Base-by-base conservation (phyloP, 1,140 invertebrate genomes). In the Zaprionus kolodkinae region DNA sequence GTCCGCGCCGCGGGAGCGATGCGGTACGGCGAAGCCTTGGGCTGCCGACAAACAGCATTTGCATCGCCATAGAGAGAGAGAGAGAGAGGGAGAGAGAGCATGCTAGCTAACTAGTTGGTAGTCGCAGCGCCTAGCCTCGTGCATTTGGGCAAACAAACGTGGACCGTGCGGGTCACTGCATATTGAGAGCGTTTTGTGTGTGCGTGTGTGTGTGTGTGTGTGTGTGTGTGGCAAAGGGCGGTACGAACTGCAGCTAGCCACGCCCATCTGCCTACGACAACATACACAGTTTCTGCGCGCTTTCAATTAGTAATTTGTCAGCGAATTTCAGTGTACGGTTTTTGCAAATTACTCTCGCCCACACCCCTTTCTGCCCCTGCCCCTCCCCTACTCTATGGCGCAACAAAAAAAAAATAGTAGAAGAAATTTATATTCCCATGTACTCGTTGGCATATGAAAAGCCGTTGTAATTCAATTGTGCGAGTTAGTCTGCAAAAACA, bases 301-400 rank as follows among this genome's bases (percentile, higher is more conserved):
- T 86, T 86, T 86, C 83, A 86, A 87, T 86, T 86, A 86, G 83
- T 78, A 87, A 86, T 86, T 86, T 86, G 83, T 86, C 83, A 87
- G 79, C 83, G 74, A 56, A 75, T 79, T 76, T 61, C 68, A 67
- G 76, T 36, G 64, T 50, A 64, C 52, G 50, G 81, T 63, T 71
- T 70, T 75, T 84, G 81, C 60, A 83, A 83, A 83, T 83, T 83
- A 83, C 66, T 54, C 69, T 76, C 69, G 43, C 69, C 33, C 66
- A 1, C 1, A 3, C 45, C 45, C 6, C 40, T 21, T 3, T 17
- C 17, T 1, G 3, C 17, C 17, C 0, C 45, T 21, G 3, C 3
- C 10, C 3, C 13, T 4, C 9, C 15, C 45, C n/a, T 2, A 30
- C n/a, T n/a, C n/a, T 15, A n/a, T 15, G 40, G 40, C 7, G n/a